Evolutionary conservation across 1,140 invertebrate genomes (phyloP).

Genomic region (Coptotermes formosanus): DNA sequence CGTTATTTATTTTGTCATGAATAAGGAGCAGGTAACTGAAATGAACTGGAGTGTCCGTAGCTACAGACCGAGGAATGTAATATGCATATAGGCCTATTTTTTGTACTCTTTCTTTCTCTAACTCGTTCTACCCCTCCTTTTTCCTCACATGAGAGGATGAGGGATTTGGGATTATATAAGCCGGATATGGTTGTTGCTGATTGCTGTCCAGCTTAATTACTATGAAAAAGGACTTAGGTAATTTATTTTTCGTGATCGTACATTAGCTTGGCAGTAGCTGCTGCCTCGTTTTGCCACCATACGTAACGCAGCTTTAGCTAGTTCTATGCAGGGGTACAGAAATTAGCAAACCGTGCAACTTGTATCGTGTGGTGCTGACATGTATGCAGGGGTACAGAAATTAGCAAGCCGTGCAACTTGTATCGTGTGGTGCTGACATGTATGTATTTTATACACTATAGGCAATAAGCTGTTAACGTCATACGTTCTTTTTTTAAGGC

Average conservation of each 20-base stretch:
- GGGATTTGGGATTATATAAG: slow-evolving; percentile 2
- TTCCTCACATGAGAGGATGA: background rate
- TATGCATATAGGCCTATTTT: slow-evolving; percentile 1
- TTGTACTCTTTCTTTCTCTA: background rate
- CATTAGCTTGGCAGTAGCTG: background rate
- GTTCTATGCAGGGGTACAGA: background rate
- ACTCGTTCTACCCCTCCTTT: background rate
- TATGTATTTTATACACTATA: no score
- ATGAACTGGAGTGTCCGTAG: background rate
- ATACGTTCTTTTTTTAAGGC: no score
- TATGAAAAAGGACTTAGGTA: slow-evolving; percentile 18
- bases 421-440: no score
- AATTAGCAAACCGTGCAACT: background rate
- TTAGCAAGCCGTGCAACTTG: background rate
- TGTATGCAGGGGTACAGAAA: background rate
- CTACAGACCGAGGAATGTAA: background rate
- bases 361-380: no score
- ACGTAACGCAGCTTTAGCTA: background rate
- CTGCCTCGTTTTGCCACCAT: background rate
- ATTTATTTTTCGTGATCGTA: slow-evolving; percentile 11
- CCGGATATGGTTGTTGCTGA: slow-evolving; percentile 22
- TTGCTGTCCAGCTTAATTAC: slow-evolving; percentile 29
- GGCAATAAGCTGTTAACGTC: no score
- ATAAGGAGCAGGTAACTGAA: background rate
- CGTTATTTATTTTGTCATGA: background rate